These are phyloP conservation scores for Tenthredo amoena DNA, from an alignment of 2,888 invertebrate species.

Conservation along the genomic window DNA sequence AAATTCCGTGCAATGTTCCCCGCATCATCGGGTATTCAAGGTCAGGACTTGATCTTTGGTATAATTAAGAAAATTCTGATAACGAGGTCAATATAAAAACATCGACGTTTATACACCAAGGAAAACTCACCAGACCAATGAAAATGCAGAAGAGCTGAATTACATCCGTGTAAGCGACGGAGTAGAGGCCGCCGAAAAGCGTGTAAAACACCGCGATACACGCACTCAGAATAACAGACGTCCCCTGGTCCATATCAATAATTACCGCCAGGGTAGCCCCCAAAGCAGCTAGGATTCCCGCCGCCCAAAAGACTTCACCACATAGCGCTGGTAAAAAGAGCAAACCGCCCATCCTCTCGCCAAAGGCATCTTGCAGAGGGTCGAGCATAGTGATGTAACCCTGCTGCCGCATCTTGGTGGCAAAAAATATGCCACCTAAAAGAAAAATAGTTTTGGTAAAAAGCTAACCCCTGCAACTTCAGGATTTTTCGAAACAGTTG, in stretches of 20 bases:
- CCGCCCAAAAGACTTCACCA: slow-evolving; percentile 99
- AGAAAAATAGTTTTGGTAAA: slow-evolving; percentile 38
- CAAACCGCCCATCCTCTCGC: slow-evolving; percentile 98
- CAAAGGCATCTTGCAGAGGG: slow-evolving; percentile 97
- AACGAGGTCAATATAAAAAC: neutral
- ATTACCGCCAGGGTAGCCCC: slow-evolving; percentile 98
- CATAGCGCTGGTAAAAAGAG: slow-evolving; percentile 97
- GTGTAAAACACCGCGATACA: slow-evolving; percentile 99
- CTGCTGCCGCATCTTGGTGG: slow-evolving; percentile 97
- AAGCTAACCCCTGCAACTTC: neutral
- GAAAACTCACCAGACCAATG: slow-evolving; percentile 87
- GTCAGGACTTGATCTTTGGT: neutral
- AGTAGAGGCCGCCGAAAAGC: slow-evolving; percentile 97
- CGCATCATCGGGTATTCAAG: neutral
- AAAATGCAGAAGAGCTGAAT: slow-evolving; percentile 99
- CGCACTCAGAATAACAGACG: slow-evolving; percentile 96
- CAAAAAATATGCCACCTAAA: slow-evolving; percentile 97
- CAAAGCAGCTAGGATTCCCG: slow-evolving; percentile 97
- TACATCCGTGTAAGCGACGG: slow-evolving; percentile 99
- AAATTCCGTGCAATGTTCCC: slow-evolving; percentile 31
- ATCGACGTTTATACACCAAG: neutral
- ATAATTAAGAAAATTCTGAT: neutral
- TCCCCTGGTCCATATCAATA: slow-evolving; percentile 95
- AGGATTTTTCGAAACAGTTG: neutral
- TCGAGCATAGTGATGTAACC: slow-evolving; percentile 99